A percentile compares a stretch with the other conserved stretches of the same genome.
phyloP scores from a whole-genome alignment of 1,140 invertebrate species.

The Trachymyrmex cornetzi region DNA sequence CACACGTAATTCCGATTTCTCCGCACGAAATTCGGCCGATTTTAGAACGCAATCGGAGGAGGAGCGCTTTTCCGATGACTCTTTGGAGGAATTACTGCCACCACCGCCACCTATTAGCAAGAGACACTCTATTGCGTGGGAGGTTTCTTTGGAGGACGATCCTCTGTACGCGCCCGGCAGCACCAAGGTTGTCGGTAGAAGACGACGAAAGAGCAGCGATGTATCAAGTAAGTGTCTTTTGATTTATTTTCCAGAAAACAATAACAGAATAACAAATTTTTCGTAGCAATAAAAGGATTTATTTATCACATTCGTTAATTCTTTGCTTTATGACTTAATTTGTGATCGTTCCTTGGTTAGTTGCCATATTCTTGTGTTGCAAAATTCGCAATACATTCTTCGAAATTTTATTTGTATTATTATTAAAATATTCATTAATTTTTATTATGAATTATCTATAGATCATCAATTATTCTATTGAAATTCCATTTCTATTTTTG shows the following conservation, averaged over 20 bases:
- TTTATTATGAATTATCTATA: too few species aligned
- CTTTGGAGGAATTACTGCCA: conserved; percentile 91
- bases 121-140: conserved; percentile 93
- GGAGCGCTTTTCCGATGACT: conserved; percentile 94
- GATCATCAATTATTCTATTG: too few species aligned
- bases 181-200: conserved; percentile 90
- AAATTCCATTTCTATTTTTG: too few species aligned
- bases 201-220: conserved; percentile 87
- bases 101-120: conserved; percentile 89
- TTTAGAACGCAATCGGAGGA: conserved; percentile 88
- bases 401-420: too few species aligned
- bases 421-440: too few species aligned
- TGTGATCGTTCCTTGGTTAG: too few species aligned
- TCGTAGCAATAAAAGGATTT: neutral
- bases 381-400: too few species aligned
- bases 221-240: conserved; percentile 85
- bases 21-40: conserved; percentile 84
- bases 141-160: conserved; percentile 92
- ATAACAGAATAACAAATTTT: neutral
- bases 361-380: too few species aligned
- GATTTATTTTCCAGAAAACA: neutral
- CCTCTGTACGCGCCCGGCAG: conserved; percentile 90
- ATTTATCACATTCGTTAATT: neutral
- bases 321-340: too few species aligned
- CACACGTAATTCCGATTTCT: conserved; percentile 84